Evolutionary conservation across 2,797 vertebrate genomes (phyloP), one percentile per base, ranked within the genome.

Genomic region (Pampus argenteus): DNA sequence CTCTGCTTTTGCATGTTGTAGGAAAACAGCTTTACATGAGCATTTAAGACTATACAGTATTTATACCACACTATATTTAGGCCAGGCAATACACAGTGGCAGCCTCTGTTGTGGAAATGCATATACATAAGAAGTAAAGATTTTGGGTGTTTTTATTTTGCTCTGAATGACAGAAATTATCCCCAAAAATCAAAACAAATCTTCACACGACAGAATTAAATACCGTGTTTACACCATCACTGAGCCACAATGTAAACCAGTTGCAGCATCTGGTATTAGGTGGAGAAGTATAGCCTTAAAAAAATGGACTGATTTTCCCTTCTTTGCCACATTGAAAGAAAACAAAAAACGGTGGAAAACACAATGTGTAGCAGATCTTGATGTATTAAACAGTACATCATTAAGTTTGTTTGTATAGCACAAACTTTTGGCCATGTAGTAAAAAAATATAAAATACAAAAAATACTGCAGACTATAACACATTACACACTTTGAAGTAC

Each of bases 301-400:
- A 18, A 20, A 13, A 50, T 15, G 6, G 13, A 9, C 7, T 17
- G n/a, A 8, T 8, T 42, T 69, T 60, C 36, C 10, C 26, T 62
- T 66, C 36, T 56, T 31, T 42, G 57, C 57, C 50, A n/a, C 7
- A 34, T 20, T 45, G 28, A 50, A 44, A 23, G 17, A 28, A 67
- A 6, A 34, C 31, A 18, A 38, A 5, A 47, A 18, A 1, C 14
- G 3, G 5, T 0, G 8, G 0, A 29, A 59, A 18, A 54, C 59
- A 14, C 15, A 4, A 47, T 22, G 26, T 1, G 56, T 36, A 36
- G 48, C 34, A 31, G 13, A 22, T 48, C 52, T 60, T 31, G 64
- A 68, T 25, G 59, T 42, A 64, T 61, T 38, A 51, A 71, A 80
- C 52, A 28, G 3, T 3, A 50, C 2, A 26, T 20, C 31, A 47